These are phyloP conservation scores for Pachyseris speciosa DNA, from an alignment of 64 coral and sea anemone species.

Conservation along the genomic window DNA sequence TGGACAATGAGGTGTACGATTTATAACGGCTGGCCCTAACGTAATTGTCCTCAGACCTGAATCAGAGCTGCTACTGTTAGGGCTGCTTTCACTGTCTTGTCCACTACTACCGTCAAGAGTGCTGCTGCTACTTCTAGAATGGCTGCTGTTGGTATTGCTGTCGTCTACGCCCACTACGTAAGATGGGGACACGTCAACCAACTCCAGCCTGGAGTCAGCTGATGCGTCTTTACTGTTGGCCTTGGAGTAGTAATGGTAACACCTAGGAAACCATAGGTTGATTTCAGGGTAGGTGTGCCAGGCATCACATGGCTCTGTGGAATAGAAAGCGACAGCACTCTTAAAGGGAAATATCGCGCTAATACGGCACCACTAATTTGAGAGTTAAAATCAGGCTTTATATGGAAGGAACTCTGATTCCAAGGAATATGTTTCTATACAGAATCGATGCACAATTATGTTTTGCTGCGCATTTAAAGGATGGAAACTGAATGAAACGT, in stretches of 20 bases:
- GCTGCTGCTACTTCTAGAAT: background rate
- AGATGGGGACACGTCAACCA: background rate
- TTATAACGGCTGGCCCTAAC: no score
- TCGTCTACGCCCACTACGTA: background rate
- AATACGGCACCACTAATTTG: background rate
- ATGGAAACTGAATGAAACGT: no score
- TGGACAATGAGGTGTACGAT: no score
- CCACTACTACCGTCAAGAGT: background rate
- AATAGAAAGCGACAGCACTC: background rate
- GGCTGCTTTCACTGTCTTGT: background rate
- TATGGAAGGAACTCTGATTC: no score
- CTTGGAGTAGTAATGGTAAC: conserved; percentile 5
- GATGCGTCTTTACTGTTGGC: background rate
- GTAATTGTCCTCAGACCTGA: background rate
- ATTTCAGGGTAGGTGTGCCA: conserved; percentile 5
- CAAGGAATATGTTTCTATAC: no score
- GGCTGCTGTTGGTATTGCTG: background rate
- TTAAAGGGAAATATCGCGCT: background rate
- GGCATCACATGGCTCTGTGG: conserved; percentile 10
- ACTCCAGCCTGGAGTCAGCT: background rate
- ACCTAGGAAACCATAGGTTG: conserved; percentile 16
- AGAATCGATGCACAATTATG: no score
- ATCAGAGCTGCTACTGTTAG: background rate
- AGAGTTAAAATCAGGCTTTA: background rate
- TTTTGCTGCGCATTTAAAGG: no score